Evolutionary conservation across 2,888 invertebrate species (phyloP), one percentile per base, ranked within the genome.

Genomic region (Leucoptera coffeella): DNA sequence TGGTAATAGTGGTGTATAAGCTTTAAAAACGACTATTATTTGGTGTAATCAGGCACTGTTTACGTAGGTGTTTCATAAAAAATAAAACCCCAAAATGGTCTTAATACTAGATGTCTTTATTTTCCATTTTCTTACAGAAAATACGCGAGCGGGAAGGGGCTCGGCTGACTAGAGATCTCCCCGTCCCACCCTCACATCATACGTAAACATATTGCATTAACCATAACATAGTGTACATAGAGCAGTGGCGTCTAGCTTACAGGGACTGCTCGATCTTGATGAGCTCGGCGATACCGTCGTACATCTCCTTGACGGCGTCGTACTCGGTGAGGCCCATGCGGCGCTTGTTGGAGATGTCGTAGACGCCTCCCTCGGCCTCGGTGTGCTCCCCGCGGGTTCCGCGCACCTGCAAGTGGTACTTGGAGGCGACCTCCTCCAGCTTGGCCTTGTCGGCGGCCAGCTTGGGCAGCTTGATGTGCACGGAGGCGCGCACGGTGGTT

Each of bases 391-490:
- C 94, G 42, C 90, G 85, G 35, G 93, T 93, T 30, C 91, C 91
- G 44, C 91, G 88, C 32, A 91, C 90, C 74, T 87, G 79, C 53
- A 96, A 74, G 71, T 93, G 91, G 78, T 85, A 90, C 60, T 90
- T 89, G 50, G 73, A 75, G 32, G 94, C 94, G 36, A 93, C 78
- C 55, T 90, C 87, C 62, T 94, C 93, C 47, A 95, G 78, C 65
- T 89, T 89, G 29, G 82, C 81, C 69, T 80, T 82, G 77, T 92
- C 88, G 36, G 90, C 82, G 30, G 92, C 90, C 57, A 93, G 75
- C 73, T 94, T 94, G 40, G 96, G 96, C 49, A 97, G 78, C 75
- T 90, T 92, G 67, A 97, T 94, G 81, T 96, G 97, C 51, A 99
- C 96, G 29, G 94, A 94, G 31, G 95, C 95, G 43, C 96, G 89